A percentile compares a stretch with the other conserved stretches of the same genome.
phyloP scores from a whole-genome alignment of 2,888 invertebrate genomes.

The Erebia epiphron region DNA sequence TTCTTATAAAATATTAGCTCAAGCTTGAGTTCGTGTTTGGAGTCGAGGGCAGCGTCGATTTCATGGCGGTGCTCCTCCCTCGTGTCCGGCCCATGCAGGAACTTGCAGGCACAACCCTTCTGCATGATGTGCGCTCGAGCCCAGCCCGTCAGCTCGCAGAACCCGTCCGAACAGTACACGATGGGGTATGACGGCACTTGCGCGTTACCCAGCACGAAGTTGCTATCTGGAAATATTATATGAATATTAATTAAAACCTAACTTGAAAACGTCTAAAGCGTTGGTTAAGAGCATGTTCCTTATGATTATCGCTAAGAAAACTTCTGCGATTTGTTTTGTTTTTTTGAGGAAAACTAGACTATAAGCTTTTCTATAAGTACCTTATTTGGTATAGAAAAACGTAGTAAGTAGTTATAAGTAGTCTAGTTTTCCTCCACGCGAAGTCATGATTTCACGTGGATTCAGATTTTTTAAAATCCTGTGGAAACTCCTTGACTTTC shows the following conservation, averaged over 20 bases:
- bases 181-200: slow-evolving; percentile 96
- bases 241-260: not conserved
- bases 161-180: slow-evolving; percentile 98
- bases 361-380: no score
- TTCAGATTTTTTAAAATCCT: no score
- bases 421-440: no score
- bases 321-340: no score
- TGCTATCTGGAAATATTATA: slow-evolving; percentile 88
- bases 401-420: no score
- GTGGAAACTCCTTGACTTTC: no score
- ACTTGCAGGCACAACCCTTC: slow-evolving; percentile 97
- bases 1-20: slow-evolving; percentile 98
- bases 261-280: no score
- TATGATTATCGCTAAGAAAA: no score
- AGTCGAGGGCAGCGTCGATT: slow-evolving; percentile 94
- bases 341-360: no score
- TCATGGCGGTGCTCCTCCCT: slow-evolving; percentile 93
- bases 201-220: slow-evolving; percentile 97
- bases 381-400: no score
- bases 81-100: slow-evolving; percentile 96
- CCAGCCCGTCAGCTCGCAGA: slow-evolving; percentile 97
- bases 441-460: no score
- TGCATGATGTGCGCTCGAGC: slow-evolving; percentile 98
- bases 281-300: no score
- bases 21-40: slow-evolving; percentile 95